These are phyloP conservation scores for Chelidonichthys spinosus DNA, from an alignment of 2,797 vertebrate genomes.

Conservation along the genomic window DNA sequence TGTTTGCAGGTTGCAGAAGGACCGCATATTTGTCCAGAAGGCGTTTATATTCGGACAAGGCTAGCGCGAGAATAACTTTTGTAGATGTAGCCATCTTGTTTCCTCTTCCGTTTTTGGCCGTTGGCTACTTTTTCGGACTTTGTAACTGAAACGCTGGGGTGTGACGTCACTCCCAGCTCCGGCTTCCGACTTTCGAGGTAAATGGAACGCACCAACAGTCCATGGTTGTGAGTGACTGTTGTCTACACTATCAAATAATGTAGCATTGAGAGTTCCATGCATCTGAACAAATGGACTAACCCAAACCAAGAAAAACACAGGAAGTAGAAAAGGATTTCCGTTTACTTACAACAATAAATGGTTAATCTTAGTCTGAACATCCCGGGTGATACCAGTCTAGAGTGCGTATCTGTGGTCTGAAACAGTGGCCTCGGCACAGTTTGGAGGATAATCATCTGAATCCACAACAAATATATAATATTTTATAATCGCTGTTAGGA, in stretches of 20 bases:
- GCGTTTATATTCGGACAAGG: no score
- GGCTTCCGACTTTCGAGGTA: no score
- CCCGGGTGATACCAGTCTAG: conserved; percentile 3
- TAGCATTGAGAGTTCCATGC: not conserved
- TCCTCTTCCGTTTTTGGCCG: no score
- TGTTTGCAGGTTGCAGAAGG: no score
- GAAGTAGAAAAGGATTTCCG: not conserved
- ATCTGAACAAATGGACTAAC: not conserved
- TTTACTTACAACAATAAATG: conserved; percentile 18
- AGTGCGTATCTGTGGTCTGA: conserved; percentile 35
- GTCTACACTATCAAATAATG: not conserved
- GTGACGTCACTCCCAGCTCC: no score
- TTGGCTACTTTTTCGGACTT: no score
- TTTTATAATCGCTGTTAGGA: conserved; percentile 31
- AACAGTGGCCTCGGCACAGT: conserved; percentile 40
- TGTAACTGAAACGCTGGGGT: no score
- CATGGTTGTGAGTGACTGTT: conserved; percentile 1
- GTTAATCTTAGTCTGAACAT: conserved; percentile 22
- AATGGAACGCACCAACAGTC: no score
- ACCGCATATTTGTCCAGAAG: no score
- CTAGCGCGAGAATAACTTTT: no score
- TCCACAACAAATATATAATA: conserved; percentile 41
- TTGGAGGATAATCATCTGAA: conserved; percentile 35
- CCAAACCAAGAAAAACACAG: not conserved
- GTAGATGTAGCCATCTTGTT: no score